Base-by-base conservation (phyloP, 2,113 vertebrate species). In the Aix galericulata region DNA sequence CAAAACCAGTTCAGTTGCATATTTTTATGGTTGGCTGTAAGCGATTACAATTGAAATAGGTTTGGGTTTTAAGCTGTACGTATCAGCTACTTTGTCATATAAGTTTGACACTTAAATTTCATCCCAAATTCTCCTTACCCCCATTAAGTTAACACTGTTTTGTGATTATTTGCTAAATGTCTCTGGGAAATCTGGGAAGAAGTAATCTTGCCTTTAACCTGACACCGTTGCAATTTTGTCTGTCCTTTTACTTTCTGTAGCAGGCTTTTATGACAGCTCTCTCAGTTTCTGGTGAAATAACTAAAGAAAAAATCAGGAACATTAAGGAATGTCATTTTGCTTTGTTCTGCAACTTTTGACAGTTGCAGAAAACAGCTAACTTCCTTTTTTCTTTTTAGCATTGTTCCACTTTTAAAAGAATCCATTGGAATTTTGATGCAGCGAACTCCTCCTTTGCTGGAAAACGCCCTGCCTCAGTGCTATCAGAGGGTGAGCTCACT, bases 341-440 rank as follows among this genome's bases (percentile, higher is more conserved):
- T 67, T 77, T 83, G 23, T 80, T 88, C 46, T 63, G 27, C 18
- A 38, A 42, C 27, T 72, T 93, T 38, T 89, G 40, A 80, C 80
- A 72, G 69, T 44, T 8, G 66, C n/a, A 7, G 44, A 83, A 66
- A 83, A 66, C 90, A 87, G 55, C 53, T 79, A 74, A 38, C 56
- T 76, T 63, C 59, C 31, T 90, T 92, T 63, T 66, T 95, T 90
- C 58, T 82, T 93, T 86, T 52, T 96, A 99, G 99, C 89, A 99
- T 99, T 94, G 98, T 99, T 95, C 99, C 99, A 14, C 98, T 99
- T 91, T 95, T 99, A 93, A 98, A 90, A 96, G 98, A 99, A 82
- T 99, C 99, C 76, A 98, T 99, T 77, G 99, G 99, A 64, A 99
- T 99, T 97, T 95, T 99, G 96, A 99, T 99, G 99, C 99, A 99